Evolutionary conservation across 2,113 vertebrate genomes (phyloP), one percentile per base, ranked within the genome.

Genomic region (Petrocephalus zakoni): DNA sequence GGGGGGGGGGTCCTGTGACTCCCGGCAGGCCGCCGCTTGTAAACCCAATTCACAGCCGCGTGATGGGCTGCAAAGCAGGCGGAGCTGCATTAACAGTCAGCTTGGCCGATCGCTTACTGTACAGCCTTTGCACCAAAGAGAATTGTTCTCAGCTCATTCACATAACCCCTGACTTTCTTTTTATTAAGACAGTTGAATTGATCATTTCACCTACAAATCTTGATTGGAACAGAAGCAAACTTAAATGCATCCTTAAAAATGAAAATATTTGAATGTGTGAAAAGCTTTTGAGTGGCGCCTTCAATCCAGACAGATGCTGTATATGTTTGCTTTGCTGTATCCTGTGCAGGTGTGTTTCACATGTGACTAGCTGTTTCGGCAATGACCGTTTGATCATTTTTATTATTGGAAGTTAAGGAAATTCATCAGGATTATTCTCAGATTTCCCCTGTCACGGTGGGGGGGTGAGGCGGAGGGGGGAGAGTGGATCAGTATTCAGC

Each of bases 41-140:
- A 75, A 81, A 89, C 25, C n/a, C 84, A 46, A 78, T 86, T 86
- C 84, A 47, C 17, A 15, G 82, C 61, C 15, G 13, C 53, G n/a
- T 61, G 83, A 89, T 82, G 46, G 86, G 37, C 37, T 78, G 11
- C 72, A n/a, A 87, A 37, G 29, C n/a, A n/a, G n/a, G n/a, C n/a
- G 22, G 56, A 58, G 8, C 56, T 8, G 56, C 21, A 22, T n/a
- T 8, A 8, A n/a, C 21, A 58, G 56, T 21, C 9, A 64, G 7
- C 58, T 10, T 25, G n/a, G 7, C 22, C 22, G 7, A n/a, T 61
- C 58, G n/a, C 58, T 0, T 0, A 61, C 22, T 10, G 8, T 9
- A n/a, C n/a, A 61, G 21, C 8, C 9, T 61, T 61, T 61, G 58
- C 9, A 9, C 58, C 22, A 25, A 61, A 58, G 56, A 2, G 56